A percentile compares a stretch with the other conserved stretches of the same genome.
Conservation (phyloP, 2,888 invertebrate genomes). For the Tribolium freemani region DNA sequence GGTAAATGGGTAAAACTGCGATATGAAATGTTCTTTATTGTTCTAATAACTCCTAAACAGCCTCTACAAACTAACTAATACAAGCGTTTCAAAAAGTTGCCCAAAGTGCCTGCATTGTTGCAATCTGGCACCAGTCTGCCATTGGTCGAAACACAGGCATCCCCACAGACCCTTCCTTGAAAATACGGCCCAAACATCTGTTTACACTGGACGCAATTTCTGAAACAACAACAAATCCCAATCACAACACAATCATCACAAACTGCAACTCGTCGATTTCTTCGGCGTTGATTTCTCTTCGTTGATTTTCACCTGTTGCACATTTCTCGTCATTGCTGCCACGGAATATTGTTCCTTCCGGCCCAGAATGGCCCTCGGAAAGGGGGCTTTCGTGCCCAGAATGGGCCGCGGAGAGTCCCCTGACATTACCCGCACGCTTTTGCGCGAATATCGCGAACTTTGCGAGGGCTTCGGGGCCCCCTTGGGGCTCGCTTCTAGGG, state of each 20-base stretch:
- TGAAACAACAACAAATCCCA: conserved; percentile 49
- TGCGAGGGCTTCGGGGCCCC: not conserved
- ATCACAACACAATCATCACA: conserved; percentile 21
- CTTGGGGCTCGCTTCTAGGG: conserved; percentile 28
- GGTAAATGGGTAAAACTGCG: no score
- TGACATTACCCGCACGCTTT: conserved; percentile 47
- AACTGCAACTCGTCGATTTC: conserved; percentile 20
- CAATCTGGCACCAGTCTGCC: conserved; percentile 67
- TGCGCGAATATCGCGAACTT: conserved; percentile 41
- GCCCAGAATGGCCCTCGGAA: conserved; percentile 57
- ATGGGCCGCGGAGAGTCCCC: conserved; percentile 53
- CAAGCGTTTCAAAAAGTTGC: conserved; percentile 64
- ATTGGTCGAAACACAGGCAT: conserved; percentile 64
- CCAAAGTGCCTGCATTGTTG: conserved; percentile 69
- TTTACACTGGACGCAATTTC: conserved; percentile 70
- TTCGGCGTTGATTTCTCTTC: conserved; percentile 45
- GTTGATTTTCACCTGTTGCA: conserved; percentile 54
- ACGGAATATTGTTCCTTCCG: conserved; percentile 50
- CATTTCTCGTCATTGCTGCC: conserved; percentile 47
- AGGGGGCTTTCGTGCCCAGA: conserved; percentile 51
- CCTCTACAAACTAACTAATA: conserved; percentile 24
- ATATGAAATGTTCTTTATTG: not conserved
- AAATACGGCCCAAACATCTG: conserved; percentile 70
- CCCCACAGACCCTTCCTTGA: conserved; percentile 68
- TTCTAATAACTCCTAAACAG: not conserved